Evolutionary conservation across 2,113 vertebrate species (phyloP), one percentile per base, ranked within the genome.

Genomic region (Burhinus bistriatus): DNA sequence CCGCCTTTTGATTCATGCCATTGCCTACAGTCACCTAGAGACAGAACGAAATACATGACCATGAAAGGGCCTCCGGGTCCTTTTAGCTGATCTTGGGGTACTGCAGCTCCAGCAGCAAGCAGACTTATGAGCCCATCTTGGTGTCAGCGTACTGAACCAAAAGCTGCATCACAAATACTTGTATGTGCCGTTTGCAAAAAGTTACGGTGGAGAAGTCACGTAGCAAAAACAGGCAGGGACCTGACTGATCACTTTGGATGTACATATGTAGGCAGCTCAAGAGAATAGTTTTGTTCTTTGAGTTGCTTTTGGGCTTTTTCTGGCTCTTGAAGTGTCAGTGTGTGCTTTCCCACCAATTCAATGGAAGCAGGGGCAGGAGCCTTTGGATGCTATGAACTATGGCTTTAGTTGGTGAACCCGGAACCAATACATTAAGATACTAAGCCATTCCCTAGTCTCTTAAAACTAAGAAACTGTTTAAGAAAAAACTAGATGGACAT

Each of bases 101-200:
- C 1, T 15, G 29, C 52, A 66, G 15, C 30, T 70, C 23, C 34
- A 44, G n/a, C 30, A 82, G 42, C 65, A 66, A 72, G 12, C 1
- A 4, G 6, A 34, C 6, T 27, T 17, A 14, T 22, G 22, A 80
- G 32, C 19, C 38, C 23, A 27, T 16, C 17, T 6, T 34, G 11
- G 15, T 5, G 23, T 16, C 11, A 62, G 32, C 3, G 9, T 18
- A 40, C 8, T 25, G 12, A 54, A 16, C 27, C 0, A 0, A 49
- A 87, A 89, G 22, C n/a, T 32, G 13, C 1, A 9, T 51, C 54
- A 42, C 32, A 55, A 45, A 47, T 23, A 44, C 26, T 42, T 36
- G 13, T 11, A 19, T 0, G 4, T 42, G 40, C 23, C 2, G 1
- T 57, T 65, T 22, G 45, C 23, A 72, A 80, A 73, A 34, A 20